A percentile compares a stretch with the other conserved stretches of the same genome.
phyloP scores from a whole-genome alignment of 2,797 vertebrate genomes.

The Microctenopoma steveboyesi region DNA sequence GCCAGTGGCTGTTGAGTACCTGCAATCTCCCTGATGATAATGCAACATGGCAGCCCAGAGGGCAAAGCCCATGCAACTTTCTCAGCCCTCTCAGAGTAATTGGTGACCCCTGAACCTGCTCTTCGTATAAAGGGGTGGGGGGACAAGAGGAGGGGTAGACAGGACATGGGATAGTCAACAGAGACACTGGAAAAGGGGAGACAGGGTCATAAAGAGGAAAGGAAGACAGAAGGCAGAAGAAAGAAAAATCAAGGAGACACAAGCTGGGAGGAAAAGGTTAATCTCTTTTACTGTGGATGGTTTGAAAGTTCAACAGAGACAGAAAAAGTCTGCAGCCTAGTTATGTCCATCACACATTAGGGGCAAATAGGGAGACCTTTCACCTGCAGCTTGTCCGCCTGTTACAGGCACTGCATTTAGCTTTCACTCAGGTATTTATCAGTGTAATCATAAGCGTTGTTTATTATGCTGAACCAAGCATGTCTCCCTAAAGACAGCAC shows the following conservation, averaged over 20 bases:
- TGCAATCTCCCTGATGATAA: conserved; percentile 85
- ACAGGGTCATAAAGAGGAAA: conserved; percentile 65
- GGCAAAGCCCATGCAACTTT: conserved; percentile 86
- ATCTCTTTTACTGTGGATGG: conserved; percentile 78
- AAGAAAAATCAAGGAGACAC: conserved; percentile 60
- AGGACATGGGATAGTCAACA: conserved; percentile 68
- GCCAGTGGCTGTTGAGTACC: conserved; percentile 75
- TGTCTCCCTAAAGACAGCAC: background rate
- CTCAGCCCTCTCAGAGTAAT: conserved; percentile 88
- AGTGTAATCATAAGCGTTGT: background rate
- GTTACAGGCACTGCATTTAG: background rate
- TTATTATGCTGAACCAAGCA: background rate
- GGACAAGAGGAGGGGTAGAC: conserved; percentile 43
- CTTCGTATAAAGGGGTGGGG: conserved; percentile 80
- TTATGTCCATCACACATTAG: conserved; percentile 82
- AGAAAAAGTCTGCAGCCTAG: conserved; percentile 66
- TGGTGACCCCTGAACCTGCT: conserved; percentile 86
- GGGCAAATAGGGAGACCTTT: conserved; percentile 70
- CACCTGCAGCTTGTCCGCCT: conserved; percentile 21
- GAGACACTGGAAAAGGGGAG: conserved; percentile 66
- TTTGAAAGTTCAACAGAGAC: conserved; percentile 77
- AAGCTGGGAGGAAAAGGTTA: conserved; percentile 81
- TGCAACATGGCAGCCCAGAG: conserved; percentile 87
- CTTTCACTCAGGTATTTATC: background rate
- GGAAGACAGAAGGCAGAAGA: conserved; percentile 51